Evolutionary conservation across 2,888 invertebrate genomes (phyloP).

Genomic region (Cryptus armator): DNA sequence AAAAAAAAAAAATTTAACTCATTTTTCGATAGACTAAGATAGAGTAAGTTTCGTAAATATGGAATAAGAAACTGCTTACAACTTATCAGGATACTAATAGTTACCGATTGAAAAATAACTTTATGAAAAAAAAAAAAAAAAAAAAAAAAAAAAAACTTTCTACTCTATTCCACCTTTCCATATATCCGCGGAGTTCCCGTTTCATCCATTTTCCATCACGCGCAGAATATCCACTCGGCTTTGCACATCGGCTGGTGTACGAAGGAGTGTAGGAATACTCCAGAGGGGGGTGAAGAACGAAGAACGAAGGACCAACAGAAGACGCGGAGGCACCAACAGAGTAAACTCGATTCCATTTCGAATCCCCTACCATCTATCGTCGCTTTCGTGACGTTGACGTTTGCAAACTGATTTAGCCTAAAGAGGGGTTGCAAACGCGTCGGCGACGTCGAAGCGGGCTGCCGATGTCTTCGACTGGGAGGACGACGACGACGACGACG

Average conservation of each 20-base stretch:
- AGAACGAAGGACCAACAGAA: conserved; percentile 31
- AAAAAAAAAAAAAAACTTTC: conserved; percentile 4
- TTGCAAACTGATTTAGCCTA: conserved; percentile 67
- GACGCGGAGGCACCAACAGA: conserved; percentile 50
- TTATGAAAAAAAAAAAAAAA: too few species aligned
- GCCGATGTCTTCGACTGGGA: conserved; percentile 14
- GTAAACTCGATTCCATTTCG: conserved; percentile 65
- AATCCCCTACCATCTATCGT: conserved; percentile 51
- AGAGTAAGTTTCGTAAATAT: too few species aligned
- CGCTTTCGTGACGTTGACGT: conserved; percentile 65
- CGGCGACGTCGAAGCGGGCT: conserved; percentile 49
- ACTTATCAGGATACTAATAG: too few species aligned
- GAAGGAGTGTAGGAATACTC: background rate
- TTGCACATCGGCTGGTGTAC: conserved; percentile 12
- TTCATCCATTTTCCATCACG: conserved; percentile 23
- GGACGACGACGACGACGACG: background rate
- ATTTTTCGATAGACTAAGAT: too few species aligned
- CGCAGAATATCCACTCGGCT: conserved; percentile 20
- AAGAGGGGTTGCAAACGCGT: conserved; percentile 26
- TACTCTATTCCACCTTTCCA: background rate
- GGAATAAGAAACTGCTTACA: too few species aligned
- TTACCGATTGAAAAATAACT: too few species aligned
- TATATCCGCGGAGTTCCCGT: background rate
- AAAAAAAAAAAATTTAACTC: too few species aligned
- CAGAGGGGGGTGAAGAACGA: conserved; percentile 12